Evolutionary conservation across 1,140 invertebrate species (phyloP).

Genomic region (Nixonia krombeini): DNA sequence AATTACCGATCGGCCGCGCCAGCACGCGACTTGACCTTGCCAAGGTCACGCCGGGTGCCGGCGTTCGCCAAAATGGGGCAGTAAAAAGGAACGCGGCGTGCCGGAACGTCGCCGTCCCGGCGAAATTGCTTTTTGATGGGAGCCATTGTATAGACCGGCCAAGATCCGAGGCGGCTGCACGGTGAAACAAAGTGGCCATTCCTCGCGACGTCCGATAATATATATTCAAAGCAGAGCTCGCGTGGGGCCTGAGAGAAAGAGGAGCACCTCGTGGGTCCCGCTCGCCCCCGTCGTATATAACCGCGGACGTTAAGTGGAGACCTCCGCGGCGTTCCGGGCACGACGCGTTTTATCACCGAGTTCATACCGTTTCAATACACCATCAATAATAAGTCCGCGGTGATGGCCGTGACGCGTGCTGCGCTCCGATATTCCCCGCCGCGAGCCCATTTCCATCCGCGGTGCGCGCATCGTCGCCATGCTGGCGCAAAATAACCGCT

Average conservation of each 20-base stretch:
- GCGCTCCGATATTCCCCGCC: conserved; percentile 36
- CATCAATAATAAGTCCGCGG: conserved; percentile 66
- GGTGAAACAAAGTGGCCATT: conserved; percentile 49
- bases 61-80: no score
- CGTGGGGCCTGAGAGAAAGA: conserved; percentile 57
- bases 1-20: no score
- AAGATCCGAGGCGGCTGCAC: no score
- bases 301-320: conserved; percentile 68
- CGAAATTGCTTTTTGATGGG: no score
- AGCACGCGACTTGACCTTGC: no score
- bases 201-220: conserved; percentile 49
- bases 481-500: conserved; percentile 28
- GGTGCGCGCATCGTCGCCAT: no score
- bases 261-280: conserved; percentile 41
- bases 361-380: conserved; percentile 71
- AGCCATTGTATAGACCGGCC: no score
- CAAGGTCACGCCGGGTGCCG: no score
- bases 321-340: conserved; percentile 62
- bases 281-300: conserved; percentile 65
- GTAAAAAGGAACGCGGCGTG: no score
- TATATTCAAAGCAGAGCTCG: conserved; percentile 50
- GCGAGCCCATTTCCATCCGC: no score
- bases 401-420: conserved; percentile 49
- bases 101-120: no score
- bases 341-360: conserved; percentile 68